These are phyloP conservation scores for Ips nitidus DNA, from an alignment of 1,140 invertebrate genomes.

Conservation along the genomic window DNA sequence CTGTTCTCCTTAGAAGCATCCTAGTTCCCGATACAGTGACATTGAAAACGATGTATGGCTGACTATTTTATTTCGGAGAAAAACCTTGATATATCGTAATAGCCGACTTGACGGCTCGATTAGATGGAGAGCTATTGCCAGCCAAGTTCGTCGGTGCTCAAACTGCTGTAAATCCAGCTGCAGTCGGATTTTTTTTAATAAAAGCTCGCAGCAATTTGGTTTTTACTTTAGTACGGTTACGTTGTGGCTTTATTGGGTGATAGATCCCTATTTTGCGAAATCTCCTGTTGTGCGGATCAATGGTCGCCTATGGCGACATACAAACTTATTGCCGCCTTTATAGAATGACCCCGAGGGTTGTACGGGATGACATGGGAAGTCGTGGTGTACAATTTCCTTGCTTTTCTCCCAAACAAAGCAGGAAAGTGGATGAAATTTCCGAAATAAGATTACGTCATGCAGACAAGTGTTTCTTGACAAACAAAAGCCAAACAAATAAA, in stretches of 20 bases:
- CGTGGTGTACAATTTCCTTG: constrained; percentile 8
- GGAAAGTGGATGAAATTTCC: neutral
- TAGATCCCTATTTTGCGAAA: neutral
- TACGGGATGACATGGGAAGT: no score
- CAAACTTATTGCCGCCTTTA: constrained; percentile 22
- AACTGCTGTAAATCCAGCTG: no score
- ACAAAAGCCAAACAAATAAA: no score
- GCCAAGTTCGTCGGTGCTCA: neutral
- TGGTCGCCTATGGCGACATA: constrained; percentile 23
- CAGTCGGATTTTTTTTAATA: no score
- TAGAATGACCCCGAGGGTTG: neutral
- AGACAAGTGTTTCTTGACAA: no score
- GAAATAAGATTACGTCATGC: neutral
- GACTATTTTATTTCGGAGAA: constrained; percentile 17
- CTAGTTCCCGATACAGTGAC: constrained; percentile 23
- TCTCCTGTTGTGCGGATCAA: constrained; percentile 17
- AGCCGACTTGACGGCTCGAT: constrained; percentile 19
- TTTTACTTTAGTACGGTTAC: no score
- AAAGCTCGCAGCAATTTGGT: no score
- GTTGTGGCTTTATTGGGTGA: no score
- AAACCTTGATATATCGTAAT: constrained; percentile 24
- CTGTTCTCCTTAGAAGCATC: constrained; percentile 16
- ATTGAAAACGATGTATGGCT: constrained; percentile 23
- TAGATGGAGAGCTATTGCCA: constrained; percentile 5
- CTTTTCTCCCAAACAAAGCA: neutral